A percentile compares a stretch with the other conserved stretches of the same genome.
Conservation (phyloP, 2,113 vertebrate genomes). For the Pseudonaja textilis region DNA sequence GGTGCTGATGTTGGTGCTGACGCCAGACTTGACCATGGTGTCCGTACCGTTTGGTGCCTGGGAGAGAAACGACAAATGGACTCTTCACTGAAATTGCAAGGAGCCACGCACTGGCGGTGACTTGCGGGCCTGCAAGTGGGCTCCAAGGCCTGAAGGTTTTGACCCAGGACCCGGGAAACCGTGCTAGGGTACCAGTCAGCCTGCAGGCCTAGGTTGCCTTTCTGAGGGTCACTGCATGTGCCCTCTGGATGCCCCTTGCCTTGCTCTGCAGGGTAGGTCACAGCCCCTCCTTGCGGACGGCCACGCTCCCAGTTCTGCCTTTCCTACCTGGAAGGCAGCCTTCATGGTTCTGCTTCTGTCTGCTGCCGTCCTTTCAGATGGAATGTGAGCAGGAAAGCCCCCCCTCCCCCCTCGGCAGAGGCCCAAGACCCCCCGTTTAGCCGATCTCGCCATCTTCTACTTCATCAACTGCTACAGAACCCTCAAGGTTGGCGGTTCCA, state of each 20-base stretch:
- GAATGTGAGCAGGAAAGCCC: neutral
- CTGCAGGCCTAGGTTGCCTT: neutral
- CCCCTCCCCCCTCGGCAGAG: neutral
- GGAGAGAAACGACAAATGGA: neutral
- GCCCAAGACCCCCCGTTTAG: neutral
- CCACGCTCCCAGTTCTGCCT: no score
- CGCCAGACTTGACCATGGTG: constrained; percentile 94
- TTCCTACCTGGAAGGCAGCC: neutral
- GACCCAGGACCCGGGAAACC: neutral
- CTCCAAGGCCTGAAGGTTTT: neutral
- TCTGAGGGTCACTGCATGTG: neutral
- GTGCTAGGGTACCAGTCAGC: neutral
- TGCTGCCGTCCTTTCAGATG: neutral
- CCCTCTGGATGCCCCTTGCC: neutral
- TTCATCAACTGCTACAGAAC: constrained; percentile 29
- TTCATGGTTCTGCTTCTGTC: neutral
- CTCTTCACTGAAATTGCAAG: neutral
- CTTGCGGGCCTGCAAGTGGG: neutral
- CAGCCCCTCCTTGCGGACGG: neutral
- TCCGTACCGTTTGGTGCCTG: constrained; percentile 91
- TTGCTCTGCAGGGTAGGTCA: neutral
- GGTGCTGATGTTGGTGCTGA: constrained; percentile 96
- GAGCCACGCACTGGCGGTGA: neutral
- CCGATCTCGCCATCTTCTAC: neutral
- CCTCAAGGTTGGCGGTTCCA: neutral